Evolutionary conservation across 1,140 invertebrate genomes (phyloP).

Genomic region (Papilio glaucus): DNA sequence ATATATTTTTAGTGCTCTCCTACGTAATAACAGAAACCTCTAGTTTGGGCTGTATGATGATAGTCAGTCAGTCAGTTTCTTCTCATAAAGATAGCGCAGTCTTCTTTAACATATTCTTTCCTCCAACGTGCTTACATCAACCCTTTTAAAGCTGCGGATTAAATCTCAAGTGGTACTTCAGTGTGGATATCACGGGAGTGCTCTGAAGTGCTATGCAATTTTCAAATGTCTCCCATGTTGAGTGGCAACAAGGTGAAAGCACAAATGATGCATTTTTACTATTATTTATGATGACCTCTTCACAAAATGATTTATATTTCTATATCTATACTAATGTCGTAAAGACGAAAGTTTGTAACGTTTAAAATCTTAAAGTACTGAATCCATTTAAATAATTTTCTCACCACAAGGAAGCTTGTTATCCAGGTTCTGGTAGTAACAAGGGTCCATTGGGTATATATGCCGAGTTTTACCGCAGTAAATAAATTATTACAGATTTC

Average conservation of each 20-base stretch:
- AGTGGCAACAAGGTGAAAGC: background rate
- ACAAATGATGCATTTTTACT: background rate
- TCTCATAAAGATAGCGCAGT: no score
- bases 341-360: background rate
- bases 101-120: background rate
- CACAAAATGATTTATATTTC: background rate
- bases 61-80: no score
- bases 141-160: background rate
- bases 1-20: no score
- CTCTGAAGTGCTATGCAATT: constrained; percentile 3
- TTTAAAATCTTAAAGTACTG: no score
- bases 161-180: constrained; percentile 5
- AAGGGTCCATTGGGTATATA: no score
- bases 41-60: no score
- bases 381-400: no score
- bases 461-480: no score
- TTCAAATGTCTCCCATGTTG: constrained; percentile 2
- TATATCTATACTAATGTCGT: background rate
- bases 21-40: no score
- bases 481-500: no score
- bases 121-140: background rate
- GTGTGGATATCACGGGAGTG: background rate
- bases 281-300: background rate
- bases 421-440: no score
- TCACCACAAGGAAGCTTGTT: no score